These are phyloP conservation scores for Microctenopoma lineatum DNA, from an alignment of 2,797 vertebrate genomes.

Conservation along the genomic window DNA sequence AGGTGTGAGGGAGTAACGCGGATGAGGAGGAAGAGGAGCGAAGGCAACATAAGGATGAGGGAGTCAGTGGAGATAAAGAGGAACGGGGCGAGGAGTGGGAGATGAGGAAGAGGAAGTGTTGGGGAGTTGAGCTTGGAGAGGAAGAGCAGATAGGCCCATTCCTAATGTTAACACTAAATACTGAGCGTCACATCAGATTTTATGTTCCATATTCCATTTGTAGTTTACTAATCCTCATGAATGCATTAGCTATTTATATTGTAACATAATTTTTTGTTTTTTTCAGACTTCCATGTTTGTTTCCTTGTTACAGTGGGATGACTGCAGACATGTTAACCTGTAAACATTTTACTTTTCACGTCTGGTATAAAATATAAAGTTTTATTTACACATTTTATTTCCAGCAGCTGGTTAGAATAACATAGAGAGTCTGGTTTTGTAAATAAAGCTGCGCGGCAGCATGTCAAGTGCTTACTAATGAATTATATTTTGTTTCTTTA, in stretches of 20 bases:
- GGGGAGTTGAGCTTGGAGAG: conserved; percentile 54
- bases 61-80: conserved; percentile 46
- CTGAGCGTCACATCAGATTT: neutral
- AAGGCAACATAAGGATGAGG: conserved; percentile 33
- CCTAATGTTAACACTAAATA: conserved; percentile 16
- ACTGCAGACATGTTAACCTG: too few species aligned
- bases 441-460: neutral
- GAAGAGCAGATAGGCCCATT: conserved; percentile 36
- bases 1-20: conserved; percentile 48
- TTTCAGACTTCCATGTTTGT: neutral
- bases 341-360: too few species aligned
- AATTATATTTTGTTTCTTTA: neutral
- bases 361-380: too few species aligned
- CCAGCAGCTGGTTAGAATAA: too few species aligned
- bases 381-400: too few species aligned
- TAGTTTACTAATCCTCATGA: neutral
- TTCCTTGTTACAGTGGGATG: neutral
- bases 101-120: conserved; percentile 61
- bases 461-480: neutral
- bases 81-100: conserved; percentile 20
- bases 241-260: neutral
- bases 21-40: conserved; percentile 50
- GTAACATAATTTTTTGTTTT: neutral
- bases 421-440: neutral
- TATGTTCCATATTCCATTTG: neutral